phyloP scores from a whole-genome alignment of 1,140 invertebrate genomes.

The Leptopilina clavipes region DNA sequence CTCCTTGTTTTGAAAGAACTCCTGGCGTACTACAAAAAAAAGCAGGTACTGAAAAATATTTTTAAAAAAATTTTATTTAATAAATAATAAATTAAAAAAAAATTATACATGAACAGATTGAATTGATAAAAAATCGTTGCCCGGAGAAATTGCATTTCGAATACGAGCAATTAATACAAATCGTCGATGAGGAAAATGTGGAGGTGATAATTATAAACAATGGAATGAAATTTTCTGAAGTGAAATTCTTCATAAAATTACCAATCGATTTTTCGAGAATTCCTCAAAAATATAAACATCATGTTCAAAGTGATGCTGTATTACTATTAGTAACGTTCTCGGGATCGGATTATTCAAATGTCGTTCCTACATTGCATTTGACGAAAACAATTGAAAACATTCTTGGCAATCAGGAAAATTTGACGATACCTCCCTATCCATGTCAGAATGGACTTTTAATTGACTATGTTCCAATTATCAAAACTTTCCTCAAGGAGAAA shows the following conservation, averaged over 20 bases:
- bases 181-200: slow-evolving; percentile 59
- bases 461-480: slow-evolving; percentile 77
- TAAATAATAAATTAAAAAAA: slow-evolving; percentile 16
- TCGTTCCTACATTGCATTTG: slow-evolving; percentile 59
- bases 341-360: slow-evolving; percentile 57
- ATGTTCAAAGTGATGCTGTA: slow-evolving; percentile 52
- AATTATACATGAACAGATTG: slow-evolving; percentile 36
- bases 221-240: slow-evolving; percentile 56
- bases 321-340: slow-evolving; percentile 63
- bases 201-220: slow-evolving; percentile 62
- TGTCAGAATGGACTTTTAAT: slow-evolving; percentile 68
- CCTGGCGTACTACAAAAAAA: slow-evolving; percentile 73
- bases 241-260: slow-evolving; percentile 64
- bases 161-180: slow-evolving; percentile 57
- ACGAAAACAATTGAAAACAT: slow-evolving; percentile 65
- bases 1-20: slow-evolving; percentile 76
- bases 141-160: slow-evolving; percentile 53
- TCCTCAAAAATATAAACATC: slow-evolving; percentile 46
- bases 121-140: slow-evolving; percentile 37
- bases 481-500: slow-evolving; percentile 74
- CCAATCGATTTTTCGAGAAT: slow-evolving; percentile 63
- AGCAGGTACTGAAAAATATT: slow-evolving; percentile 71
- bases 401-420: slow-evolving; percentile 48
- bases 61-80: slow-evolving; percentile 27
- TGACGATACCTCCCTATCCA: slow-evolving; percentile 65